phyloP scores from a whole-genome alignment of 2,888 invertebrate genomes.

The Camponotus fellah region DNA sequence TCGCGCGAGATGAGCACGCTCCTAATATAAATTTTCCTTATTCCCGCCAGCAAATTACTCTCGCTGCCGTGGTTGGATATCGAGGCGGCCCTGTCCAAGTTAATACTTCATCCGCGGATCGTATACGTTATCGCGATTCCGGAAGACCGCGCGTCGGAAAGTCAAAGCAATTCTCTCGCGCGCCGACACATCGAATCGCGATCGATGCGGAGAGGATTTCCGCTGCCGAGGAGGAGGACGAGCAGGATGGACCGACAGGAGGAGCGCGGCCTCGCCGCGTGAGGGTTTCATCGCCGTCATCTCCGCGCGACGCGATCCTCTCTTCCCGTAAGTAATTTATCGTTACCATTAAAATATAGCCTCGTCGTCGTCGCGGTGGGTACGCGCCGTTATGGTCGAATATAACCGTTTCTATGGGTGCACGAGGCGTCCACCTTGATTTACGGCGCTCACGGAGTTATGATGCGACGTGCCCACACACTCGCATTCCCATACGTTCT shows the following conservation, averaged over 20 bases:
- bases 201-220: slow-evolving; percentile 35
- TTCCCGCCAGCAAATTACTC: slow-evolving; percentile 50
- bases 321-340: slow-evolving; percentile 82
- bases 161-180: slow-evolving; percentile 47
- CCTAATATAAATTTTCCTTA: slow-evolving; percentile 48
- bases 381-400: slow-evolving; percentile 83
- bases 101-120: slow-evolving; percentile 53
- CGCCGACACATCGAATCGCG: slow-evolving; percentile 50
- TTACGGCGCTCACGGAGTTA: slow-evolving; percentile 84
- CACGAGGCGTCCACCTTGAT: slow-evolving; percentile 83
- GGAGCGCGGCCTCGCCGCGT: slow-evolving; percentile 72
- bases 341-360: slow-evolving; percentile 84
- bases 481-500: slow-evolving; percentile 72
- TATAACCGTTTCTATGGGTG: slow-evolving; percentile 84
- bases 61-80: slow-evolving; percentile 39
- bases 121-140: slow-evolving; percentile 53
- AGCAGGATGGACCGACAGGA: slow-evolving; percentile 57
- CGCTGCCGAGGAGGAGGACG: background rate
- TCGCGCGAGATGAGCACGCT: slow-evolving; percentile 35
- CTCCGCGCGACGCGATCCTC: slow-evolving; percentile 71
- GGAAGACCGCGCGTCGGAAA: slow-evolving; percentile 39
- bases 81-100: slow-evolving; percentile 41
- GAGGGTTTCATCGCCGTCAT: slow-evolving; percentile 79
- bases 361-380: slow-evolving; percentile 83
- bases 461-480: slow-evolving; percentile 81